Conservation (phyloP, 2,888 invertebrate genomes). For the Adineta ricciae region DNA sequence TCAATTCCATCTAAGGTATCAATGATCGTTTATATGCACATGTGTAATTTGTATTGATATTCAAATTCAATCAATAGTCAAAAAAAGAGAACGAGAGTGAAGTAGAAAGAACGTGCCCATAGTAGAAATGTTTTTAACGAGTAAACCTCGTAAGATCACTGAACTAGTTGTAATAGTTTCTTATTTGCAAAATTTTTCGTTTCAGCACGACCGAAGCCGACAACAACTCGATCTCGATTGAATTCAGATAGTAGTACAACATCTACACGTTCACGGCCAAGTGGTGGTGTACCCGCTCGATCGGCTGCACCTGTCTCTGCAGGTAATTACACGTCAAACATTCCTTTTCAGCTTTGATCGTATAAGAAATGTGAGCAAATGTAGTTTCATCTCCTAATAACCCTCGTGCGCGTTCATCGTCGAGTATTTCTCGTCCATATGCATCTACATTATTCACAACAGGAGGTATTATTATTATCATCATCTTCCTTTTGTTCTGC, state of each 20-base stretch:
- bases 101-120: neutral
- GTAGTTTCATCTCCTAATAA: neutral
- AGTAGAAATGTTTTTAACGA: neutral
- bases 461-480: neutral
- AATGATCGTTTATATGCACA: neutral
- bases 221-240: neutral
- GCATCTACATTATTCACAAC: neutral
- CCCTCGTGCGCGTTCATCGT: neutral
- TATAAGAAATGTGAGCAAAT: neutral
- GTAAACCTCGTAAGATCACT: conserved; percentile 10
- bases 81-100: neutral
- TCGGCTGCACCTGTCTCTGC: neutral
- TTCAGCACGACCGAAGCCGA: neutral
- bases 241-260: neutral
- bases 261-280: neutral
- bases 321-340: neutral
- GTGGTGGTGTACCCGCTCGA: neutral
- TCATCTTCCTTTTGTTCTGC: no score
- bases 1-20: neutral
- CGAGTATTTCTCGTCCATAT: neutral
- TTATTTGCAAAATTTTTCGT: neutral
- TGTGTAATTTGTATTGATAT: neutral
- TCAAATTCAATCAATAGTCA: neutral
- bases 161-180: no score
- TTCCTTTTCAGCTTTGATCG: no score